Evolutionary conservation across 2,113 vertebrate genomes (phyloP).

Genomic region (Nymphicus hollandicus): DNA sequence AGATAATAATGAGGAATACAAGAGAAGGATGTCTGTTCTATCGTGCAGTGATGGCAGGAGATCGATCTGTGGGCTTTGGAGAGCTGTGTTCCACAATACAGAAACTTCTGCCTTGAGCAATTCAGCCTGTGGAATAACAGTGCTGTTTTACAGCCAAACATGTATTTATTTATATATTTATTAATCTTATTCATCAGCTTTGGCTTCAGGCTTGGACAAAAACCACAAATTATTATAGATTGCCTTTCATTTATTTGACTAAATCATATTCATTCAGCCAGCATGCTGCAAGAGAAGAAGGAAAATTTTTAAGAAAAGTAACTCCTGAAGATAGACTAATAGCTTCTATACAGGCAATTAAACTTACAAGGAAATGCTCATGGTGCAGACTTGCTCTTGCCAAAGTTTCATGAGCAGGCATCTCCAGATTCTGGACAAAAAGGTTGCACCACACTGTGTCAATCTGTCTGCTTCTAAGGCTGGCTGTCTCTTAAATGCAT

Average conservation of each 20-base stretch:
- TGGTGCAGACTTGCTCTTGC: constrained; percentile 34
- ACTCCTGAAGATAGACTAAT: constrained; percentile 45
- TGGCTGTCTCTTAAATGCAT: constrained; percentile 47
- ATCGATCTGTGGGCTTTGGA: background rate
- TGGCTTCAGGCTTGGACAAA: background rate
- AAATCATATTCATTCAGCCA: background rate
- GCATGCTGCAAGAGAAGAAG: background rate
- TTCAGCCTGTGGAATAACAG: background rate
- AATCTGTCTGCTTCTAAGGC: constrained; percentile 46
- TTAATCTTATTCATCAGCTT: background rate
- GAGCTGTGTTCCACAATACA: background rate
- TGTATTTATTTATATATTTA: background rate
- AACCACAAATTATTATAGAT: background rate
- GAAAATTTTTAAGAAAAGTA: background rate
- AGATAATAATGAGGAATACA: background rate
- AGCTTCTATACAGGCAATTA: constrained; percentile 51
- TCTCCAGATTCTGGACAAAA: constrained; percentile 44
- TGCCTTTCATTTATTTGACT: background rate
- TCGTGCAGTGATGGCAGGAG: background rate
- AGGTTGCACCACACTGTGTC: constrained; percentile 49
- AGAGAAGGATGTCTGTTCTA: background rate
- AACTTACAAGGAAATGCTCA: constrained; percentile 53
- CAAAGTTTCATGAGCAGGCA: constrained; percentile 43
- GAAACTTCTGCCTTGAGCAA: background rate
- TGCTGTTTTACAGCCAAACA: background rate